These are phyloP conservation scores for Mystacides longicornis DNA, from an alignment of 2,888 invertebrate genomes.

Conservation along the genomic window DNA sequence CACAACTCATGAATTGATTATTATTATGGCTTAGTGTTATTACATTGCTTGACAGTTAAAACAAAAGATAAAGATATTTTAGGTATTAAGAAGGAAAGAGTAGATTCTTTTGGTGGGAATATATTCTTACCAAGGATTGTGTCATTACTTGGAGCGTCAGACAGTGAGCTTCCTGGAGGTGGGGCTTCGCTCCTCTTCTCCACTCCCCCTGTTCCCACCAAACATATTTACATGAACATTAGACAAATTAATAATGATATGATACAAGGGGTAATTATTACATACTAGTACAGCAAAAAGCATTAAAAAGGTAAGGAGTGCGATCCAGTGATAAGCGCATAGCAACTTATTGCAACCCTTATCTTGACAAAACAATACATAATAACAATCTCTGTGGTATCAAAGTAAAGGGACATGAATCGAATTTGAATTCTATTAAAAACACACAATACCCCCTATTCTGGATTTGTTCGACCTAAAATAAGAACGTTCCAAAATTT, in stretches of 20 bases:
- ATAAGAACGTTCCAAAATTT: no score
- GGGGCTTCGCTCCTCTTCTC: conserved; percentile 18
- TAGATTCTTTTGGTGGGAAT: background rate
- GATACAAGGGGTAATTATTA: background rate
- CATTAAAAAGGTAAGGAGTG: background rate
- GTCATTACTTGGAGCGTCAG: conserved; percentile 17
- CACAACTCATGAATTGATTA: no score
- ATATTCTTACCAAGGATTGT: conserved; percentile 22
- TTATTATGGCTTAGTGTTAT: no score
- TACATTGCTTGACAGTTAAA: no score
- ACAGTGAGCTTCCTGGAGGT: conserved; percentile 11
- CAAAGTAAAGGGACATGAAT: no score
- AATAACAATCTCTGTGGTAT: no score
- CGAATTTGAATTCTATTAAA: no score
- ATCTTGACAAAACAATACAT: background rate
- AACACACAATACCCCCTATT: no score
- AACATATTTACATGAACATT: conserved; percentile 4
- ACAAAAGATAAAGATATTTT: no score
- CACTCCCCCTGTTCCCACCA: conserved; percentile 20
- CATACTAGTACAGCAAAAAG: background rate
- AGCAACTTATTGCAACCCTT: no score
- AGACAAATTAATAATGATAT: background rate
- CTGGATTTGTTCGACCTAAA: no score
- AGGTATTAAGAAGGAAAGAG: background rate
- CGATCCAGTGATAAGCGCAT: background rate